phyloP scores from a whole-genome alignment of 2,888 invertebrate species.

The Subacronicta megacephala region DNA sequence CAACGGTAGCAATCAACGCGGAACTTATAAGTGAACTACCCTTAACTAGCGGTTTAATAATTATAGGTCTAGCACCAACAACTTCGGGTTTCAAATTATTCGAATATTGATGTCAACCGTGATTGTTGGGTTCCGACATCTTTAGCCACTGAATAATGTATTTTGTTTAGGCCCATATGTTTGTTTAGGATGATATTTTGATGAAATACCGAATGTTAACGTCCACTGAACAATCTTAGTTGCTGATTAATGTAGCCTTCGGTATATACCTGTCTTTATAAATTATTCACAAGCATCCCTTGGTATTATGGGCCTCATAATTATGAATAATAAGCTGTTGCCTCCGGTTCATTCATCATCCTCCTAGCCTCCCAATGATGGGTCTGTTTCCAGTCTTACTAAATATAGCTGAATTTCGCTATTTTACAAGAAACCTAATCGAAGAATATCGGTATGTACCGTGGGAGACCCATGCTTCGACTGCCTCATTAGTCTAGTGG shows the following conservation, averaged over 20 bases:
- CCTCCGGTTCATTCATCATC: too few relatives aligned
- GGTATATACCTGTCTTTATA: conserved; percentile 55
- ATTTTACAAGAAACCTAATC: too few relatives aligned
- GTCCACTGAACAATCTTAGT: conserved; percentile 64
- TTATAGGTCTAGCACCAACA: conserved; percentile 45
- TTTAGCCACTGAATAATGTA: conserved; percentile 76
- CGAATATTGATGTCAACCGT: conserved; percentile 56
- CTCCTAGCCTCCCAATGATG: too few relatives aligned
- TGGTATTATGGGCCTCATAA: conserved; percentile 22
- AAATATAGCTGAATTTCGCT: too few relatives aligned
- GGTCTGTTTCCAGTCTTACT: too few relatives aligned
- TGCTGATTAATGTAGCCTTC: conserved; percentile 74
- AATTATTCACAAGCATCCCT: conserved; percentile 55
- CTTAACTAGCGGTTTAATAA: conserved; percentile 52
- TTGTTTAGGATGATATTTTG: conserved; percentile 82
- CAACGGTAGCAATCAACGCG: conserved; percentile 42
- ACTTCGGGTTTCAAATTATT: conserved; percentile 51
- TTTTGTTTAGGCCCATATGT: conserved; percentile 74
- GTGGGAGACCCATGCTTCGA: too few relatives aligned
- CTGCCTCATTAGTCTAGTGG: too few relatives aligned
- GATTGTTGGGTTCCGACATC: conserved; percentile 69
- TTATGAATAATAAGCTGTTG: conserved; percentile 34
- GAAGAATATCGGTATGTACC: too few relatives aligned
- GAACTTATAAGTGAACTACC: conserved; percentile 40
- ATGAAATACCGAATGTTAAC: conserved; percentile 66